These are phyloP conservation scores for Ophioninae sp. DNA, from an alignment of 2,888 invertebrate genomes.

Conservation along the genomic window DNA sequence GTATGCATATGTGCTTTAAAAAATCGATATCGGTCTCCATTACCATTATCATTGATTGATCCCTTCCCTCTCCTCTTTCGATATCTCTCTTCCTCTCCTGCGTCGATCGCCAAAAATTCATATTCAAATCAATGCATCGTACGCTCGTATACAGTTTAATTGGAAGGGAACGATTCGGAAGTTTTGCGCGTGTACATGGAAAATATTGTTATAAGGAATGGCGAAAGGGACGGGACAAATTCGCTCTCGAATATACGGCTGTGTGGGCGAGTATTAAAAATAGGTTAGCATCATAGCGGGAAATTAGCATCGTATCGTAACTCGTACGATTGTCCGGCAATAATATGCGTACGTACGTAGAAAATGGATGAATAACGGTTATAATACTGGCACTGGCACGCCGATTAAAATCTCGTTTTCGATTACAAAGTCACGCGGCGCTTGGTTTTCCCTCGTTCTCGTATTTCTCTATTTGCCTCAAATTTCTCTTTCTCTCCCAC, in stretches of 20 bases:
- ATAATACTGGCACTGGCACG: constrained; percentile 51
- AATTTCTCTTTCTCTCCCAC: neutral
- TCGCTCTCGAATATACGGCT: constrained; percentile 5
- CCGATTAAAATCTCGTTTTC: constrained; percentile 66
- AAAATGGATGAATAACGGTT: constrained; percentile 59
- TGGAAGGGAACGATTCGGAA: no score
- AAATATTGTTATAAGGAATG: constrained; percentile 24
- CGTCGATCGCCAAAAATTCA: no score
- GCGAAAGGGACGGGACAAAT: constrained; percentile 28
- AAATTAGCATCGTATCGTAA: constrained; percentile 60
- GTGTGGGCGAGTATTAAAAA: constrained; percentile 47
- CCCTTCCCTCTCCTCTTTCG: neutral
- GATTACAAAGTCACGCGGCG: constrained; percentile 59
- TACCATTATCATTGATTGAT: no score
- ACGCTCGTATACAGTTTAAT: no score
- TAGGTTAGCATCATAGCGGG: constrained; percentile 55
- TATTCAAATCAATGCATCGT: no score
- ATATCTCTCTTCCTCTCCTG: no score
- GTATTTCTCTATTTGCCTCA: constrained; percentile 1
- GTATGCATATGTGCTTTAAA: no score
- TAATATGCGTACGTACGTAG: constrained; percentile 31
- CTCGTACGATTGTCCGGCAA: constrained; percentile 47
- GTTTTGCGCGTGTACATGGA: constrained; percentile 2
- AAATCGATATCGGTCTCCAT: no score
- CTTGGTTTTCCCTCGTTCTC: constrained; percentile 12